A percentile compares a stretch with the other conserved stretches of the same genome.
phyloP scores from a whole-genome alignment of 1,140 invertebrate genomes.

The Caerostris darwini region DNA sequence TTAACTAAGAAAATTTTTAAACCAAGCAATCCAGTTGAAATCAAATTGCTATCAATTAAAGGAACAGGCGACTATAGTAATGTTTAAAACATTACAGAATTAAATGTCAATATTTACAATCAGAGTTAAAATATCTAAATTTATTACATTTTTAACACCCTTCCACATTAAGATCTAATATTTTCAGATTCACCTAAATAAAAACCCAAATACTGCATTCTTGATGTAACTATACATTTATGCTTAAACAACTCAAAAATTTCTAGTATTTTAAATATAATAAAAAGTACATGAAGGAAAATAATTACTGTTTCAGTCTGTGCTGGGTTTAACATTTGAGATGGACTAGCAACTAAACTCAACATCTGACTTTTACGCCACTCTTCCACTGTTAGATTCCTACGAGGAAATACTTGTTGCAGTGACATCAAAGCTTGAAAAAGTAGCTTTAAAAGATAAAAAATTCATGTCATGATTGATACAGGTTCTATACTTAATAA shows the following conservation, averaged over 20 bases:
- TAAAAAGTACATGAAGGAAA: not conserved
- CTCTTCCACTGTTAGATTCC: conserved; percentile 96
- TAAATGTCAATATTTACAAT: no score
- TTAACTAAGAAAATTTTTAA: no score
- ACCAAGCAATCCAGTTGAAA: no score
- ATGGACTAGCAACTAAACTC: conserved; percentile 95
- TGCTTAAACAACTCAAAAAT: not conserved
- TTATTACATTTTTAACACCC: no score
- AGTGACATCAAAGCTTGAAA: conserved; percentile 93
- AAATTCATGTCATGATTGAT: not conserved
- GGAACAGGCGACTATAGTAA: no score
- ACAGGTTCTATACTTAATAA: not conserved
- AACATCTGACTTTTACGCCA: conserved; percentile 95
- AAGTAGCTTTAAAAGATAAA: conserved; percentile 84
- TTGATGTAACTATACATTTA: not conserved
- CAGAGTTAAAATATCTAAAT: no score
- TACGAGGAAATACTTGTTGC: conserved; percentile 91
- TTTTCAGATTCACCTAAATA: no score
- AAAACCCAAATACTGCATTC: not conserved
- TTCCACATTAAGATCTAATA: no score
- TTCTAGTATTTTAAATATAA: not conserved
- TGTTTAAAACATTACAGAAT: no score
- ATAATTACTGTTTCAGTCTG: conserved; percentile 89
- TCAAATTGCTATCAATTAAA: no score
- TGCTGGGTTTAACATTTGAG: conserved; percentile 95